A percentile compares a stretch with the other conserved stretches of the same genome.
Evolutionary conservation across 2,113 vertebrate species (phyloP).

Genomic region (Tyrannus savana): DNA sequence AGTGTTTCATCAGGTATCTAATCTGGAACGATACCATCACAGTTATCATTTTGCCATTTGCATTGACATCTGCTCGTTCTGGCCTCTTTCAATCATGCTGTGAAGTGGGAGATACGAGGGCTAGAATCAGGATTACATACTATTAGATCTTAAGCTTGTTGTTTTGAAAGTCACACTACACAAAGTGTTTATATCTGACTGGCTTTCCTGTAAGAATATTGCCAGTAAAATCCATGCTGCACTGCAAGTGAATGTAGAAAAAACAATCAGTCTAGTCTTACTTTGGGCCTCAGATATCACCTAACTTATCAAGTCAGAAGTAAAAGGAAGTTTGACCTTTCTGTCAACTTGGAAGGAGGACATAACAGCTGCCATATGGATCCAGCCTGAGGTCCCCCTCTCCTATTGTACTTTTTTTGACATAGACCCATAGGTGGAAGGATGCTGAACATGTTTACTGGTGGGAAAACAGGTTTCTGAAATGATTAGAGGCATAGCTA

Average conservation of each 20-base stretch:
- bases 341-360: not conserved
- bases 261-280: not conserved
- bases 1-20: not conserved
- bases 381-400: not conserved
- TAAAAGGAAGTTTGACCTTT: not conserved
- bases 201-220: not conserved
- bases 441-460: not conserved
- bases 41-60: not conserved
- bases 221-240: not conserved
- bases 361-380: not conserved
- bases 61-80: not conserved
- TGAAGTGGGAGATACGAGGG: not conserved
- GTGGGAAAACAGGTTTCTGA: not conserved
- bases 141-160: not conserved
- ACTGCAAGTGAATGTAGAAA: not conserved
- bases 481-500: not conserved
- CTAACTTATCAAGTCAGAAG: not conserved
- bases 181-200: not conserved
- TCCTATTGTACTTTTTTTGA: not conserved
- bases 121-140: not conserved
- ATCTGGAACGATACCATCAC: not conserved
- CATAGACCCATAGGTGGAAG: not conserved
- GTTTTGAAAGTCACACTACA: not conserved
- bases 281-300: not conserved
- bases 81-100: not conserved